Evolutionary conservation across 2,888 invertebrate genomes (phyloP), one percentile per base, ranked within the genome.

Genomic region (Seira sanloemensis): DNA sequence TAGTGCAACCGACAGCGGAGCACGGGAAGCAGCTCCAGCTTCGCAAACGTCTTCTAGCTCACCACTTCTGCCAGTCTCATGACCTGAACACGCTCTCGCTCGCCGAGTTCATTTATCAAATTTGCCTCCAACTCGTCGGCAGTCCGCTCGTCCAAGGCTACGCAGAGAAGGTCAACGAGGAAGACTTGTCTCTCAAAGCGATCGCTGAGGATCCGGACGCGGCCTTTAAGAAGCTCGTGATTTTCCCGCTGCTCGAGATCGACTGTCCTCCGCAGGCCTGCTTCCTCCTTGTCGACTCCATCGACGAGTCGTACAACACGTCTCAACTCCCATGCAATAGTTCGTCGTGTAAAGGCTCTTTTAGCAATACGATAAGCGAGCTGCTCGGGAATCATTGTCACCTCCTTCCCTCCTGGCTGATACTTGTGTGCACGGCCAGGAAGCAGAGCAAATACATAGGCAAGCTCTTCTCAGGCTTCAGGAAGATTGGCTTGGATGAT

Each of bases 401-500:
- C 90, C 92, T 97, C 68, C 94, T 98, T 90, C 98, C 98, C 0
- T 96, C 96, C 90, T 98, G 98, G 98, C 91, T 93, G 75, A 91
- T 92, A 18, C 90, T 92, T 46, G 90, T 92, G 90, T 92, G 92
- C 89, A 92, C 92, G 19, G 92, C 89, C 16, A 85, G 91, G 18
- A 90, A 92, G 86, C 97, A 97, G 91, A 96, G 95, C 88, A 95
- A 96, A 90, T 94, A 94, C 9, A 90, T 96, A 94, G 90, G 92
- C 79, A 94, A 95, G 94, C 95, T 87, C 94, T 93, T 93, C 89
- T 91, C 93, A 82, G 92, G 98, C 2, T 98, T 98, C 91, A 94
- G 98, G 23, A 98, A 98, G 92, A 94, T 98, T 88, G 95, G 96
- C 0, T 91, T 98, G 89, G 98, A 98, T 90, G 98, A 98, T 92